Percentiles rank a stretch among this genome's conserved stretches.
Evolutionary conservation across 2,888 invertebrate species (phyloP).

Genomic region (Acanthosoma haemorrhoidale): DNA sequence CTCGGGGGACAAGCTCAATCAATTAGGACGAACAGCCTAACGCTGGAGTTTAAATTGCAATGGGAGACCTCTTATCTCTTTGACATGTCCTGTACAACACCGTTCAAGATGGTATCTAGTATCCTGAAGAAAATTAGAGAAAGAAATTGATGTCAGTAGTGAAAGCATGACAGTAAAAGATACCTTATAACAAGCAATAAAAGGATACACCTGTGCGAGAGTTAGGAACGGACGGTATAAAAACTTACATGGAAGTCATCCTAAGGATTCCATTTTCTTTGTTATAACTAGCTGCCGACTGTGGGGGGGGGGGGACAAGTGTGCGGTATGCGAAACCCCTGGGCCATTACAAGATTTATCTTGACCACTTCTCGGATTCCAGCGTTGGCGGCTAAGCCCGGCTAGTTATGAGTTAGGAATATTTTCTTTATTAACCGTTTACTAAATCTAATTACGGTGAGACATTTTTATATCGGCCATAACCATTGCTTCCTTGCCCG

Average conservation of each 20-base stretch:
- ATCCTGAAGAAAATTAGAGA: neutral
- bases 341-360: neutral
- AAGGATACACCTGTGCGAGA: neutral
- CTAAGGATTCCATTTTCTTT: neutral
- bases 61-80: too few species aligned
- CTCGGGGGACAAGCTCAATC: too few species aligned
- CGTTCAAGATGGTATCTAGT: neutral
- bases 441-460: neutral
- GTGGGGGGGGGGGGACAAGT: neutral
- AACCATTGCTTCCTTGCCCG: neutral
- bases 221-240: neutral
- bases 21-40: too few species aligned
- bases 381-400: neutral
- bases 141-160: neutral
- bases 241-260: neutral
- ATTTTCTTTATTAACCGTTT: neutral
- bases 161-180: neutral
- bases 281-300: neutral
- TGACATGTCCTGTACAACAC: too few species aligned
- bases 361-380: neutral
- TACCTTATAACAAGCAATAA: neutral
- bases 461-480: neutral
- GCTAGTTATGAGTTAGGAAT: too few species aligned
- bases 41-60: too few species aligned
- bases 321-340: neutral